These are phyloP conservation scores for Corythaeola cristata DNA, from an alignment of 2,113 vertebrate species.

Conservation along the genomic window DNA sequence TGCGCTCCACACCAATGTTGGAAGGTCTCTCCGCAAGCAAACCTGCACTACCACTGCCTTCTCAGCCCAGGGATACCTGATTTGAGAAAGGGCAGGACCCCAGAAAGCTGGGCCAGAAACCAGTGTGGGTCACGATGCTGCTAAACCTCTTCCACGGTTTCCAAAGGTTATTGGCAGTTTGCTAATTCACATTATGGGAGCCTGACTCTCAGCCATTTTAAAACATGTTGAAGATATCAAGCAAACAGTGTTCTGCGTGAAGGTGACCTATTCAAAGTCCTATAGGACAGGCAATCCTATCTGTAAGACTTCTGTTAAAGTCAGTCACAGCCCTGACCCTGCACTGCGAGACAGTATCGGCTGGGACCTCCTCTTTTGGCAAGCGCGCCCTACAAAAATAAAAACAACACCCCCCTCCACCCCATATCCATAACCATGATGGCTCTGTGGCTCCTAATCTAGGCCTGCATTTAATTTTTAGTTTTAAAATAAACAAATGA, in stretches of 20 bases:
- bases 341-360: neutral
- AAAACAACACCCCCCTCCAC: neutral
- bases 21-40: neutral
- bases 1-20: neutral
- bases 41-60: neutral
- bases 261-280: conserved; percentile 11
- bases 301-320: conserved; percentile 35
- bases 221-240: neutral
- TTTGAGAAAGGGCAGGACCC: neutral
- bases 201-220: neutral
- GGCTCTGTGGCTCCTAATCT: neutral
- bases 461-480: conserved; percentile 1
- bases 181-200: neutral
- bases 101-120: neutral
- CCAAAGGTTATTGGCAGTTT: neutral
- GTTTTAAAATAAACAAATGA: conserved; percentile 16
- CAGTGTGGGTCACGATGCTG: neutral
- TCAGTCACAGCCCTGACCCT: conserved; percentile 30
- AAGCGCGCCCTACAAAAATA: neutral
- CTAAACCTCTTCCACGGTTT: neutral
- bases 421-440: neutral
- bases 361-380: conserved; percentile 45
- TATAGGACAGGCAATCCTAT: neutral
- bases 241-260: neutral
- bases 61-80: neutral